A percentile compares a stretch with the other conserved stretches of the same genome.
Evolutionary conservation across 1,140 invertebrate species (phyloP).

Genomic region (Drosophila micromelanica): DNA sequence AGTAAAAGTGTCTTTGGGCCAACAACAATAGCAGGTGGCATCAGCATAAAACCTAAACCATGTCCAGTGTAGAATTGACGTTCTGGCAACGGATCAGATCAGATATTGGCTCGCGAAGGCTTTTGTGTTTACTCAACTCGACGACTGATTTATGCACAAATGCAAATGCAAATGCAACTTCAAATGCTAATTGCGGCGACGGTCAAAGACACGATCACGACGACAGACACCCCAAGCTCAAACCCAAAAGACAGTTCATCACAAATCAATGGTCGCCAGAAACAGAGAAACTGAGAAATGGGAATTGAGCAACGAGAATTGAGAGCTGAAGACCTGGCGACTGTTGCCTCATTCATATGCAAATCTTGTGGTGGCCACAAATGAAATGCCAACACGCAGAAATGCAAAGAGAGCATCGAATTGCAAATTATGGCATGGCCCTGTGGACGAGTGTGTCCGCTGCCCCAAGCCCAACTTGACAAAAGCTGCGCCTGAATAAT

Average conservation of each 20-base stretch:
- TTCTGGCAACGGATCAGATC: not conserved
- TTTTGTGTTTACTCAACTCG: constrained; percentile 16
- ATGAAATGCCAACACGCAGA: constrained; percentile 82
- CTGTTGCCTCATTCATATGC: constrained; percentile 71
- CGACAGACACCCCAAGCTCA: constrained; percentile 4
- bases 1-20: constrained; percentile 28
- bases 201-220: constrained; percentile 71
- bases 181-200: constrained; percentile 82
- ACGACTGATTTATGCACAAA: constrained; percentile 72
- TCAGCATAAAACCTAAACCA: not conserved
- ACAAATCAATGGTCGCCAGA: constrained; percentile 67
- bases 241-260: constrained; percentile 63
- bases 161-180: constrained; percentile 80
- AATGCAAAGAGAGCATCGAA: constrained; percentile 82
- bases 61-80: constrained; percentile 8
- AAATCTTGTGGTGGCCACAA: constrained; percentile 73
- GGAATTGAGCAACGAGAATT: not conserved
- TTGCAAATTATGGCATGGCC: constrained; percentile 68
- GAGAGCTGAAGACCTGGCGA: not conserved
- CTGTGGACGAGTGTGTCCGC: constrained; percentile 12
- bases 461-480: no score
- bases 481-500: constrained; percentile 55
- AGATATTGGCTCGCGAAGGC: constrained; percentile 13
- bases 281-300: not conserved
- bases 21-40: constrained; percentile 29